Evolutionary conservation across 2,888 invertebrate genomes (phyloP), one percentile per base, ranked within the genome.

Genomic region (Eutolmus rufibarbis): DNA sequence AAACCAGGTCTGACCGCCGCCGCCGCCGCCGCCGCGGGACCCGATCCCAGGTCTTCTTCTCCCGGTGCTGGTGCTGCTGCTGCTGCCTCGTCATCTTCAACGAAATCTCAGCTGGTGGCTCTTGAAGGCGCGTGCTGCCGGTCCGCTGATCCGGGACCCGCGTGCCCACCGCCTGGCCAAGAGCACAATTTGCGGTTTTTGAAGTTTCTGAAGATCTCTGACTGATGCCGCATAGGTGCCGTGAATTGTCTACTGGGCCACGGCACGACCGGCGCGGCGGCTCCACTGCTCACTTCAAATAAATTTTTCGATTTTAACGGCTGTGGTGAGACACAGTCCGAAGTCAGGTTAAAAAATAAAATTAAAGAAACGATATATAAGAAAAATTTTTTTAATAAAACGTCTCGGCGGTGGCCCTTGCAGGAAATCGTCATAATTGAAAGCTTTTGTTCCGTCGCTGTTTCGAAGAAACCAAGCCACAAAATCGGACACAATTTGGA

Each of bases 71-170:
- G 3, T 74, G 31, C 34, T 76, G 76, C 79, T 51, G 86, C 84
- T 81, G 86, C 57, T 88, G 89, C 89, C 88, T 89, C 87, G 89
- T 89, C 89, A 89, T 89, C 87, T 86, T 79, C 51, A 87, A 84
- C 88, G 74, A 88, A 86, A 89, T 89, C 89, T 88, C 89, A 89
- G 89, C 88, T 89, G 89, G 87, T 89, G 85, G 87, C 87, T 87
- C 77, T 88, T 86, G 87, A 76, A 88, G 88, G 87, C 89, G 89
- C 89, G 89, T 89, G 89, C 89, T 89, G 89, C 66, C 66, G 7
- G 19, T 40, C 43, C 51, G 66, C 12, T 19, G 28, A 19, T 23
- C 37, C 51, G 23, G 57, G 76, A 14, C 34, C 37, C n/a, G 31
- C 19, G n/a, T 76, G 34, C 19, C 76, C 40, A 66, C 28, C 66